A percentile compares a stretch with the other conserved stretches of the same genome.
Conservation (phyloP, 2,888 invertebrate genomes). For the Lasioglossum vierecki region DNA sequence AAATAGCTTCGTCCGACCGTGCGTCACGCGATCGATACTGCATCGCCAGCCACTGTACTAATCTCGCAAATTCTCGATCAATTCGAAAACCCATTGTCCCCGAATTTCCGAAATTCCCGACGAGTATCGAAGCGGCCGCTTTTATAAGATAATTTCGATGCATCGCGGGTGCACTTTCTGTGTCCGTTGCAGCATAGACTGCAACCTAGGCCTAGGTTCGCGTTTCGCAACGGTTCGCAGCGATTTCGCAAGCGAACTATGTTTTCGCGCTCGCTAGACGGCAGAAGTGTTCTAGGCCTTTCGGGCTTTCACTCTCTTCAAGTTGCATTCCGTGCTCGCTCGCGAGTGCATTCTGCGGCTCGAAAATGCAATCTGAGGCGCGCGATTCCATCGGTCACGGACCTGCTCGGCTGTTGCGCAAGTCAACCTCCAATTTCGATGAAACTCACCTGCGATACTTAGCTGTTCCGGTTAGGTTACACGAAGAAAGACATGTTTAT, state of each 20-base stretch:
- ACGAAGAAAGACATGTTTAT: background rate
- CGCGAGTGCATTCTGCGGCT: background rate
- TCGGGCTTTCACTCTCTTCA: slow-evolving; percentile 14
- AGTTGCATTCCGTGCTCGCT: slow-evolving; percentile 9
- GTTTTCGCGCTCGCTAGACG: background rate
- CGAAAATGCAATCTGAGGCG: background rate
- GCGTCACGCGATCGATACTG: background rate
- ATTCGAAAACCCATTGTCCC: background rate
- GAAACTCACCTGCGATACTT: background rate
- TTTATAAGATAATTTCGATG: background rate
- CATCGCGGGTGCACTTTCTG: background rate
- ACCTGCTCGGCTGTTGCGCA: background rate
- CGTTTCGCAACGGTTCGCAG: slow-evolving; percentile 4
- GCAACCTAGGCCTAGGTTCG: slow-evolving; percentile 9
- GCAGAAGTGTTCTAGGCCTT: slow-evolving; percentile 14
- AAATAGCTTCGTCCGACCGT: background rate
- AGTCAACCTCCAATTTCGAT: slow-evolving; percentile 7
- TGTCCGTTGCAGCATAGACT: background rate
- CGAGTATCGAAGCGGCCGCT: background rate
- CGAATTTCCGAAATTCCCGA: background rate
- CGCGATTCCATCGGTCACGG: slow-evolving; percentile 11
- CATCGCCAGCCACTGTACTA: background rate
- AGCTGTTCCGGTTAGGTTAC: background rate
- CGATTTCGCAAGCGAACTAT: slow-evolving; percentile 4
- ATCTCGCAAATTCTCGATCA: background rate